phyloP scores from a whole-genome alignment of 2,113 vertebrate species.

The Equus quagga region DNA sequence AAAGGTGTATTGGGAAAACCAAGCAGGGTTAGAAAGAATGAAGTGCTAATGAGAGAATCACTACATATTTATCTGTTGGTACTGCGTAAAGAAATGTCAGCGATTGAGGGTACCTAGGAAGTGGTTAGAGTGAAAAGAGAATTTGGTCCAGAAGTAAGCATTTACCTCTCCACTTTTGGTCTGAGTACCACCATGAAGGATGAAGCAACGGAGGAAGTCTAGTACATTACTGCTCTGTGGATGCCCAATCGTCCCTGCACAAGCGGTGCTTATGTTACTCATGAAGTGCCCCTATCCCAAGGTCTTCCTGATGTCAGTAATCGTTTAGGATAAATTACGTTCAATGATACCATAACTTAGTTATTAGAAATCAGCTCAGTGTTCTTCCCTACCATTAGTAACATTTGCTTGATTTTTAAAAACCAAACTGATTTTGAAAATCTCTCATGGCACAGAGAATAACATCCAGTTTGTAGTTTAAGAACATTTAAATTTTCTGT shows the following conservation, averaged over 20 bases:
- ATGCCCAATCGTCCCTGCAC: not conserved
- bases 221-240: not conserved
- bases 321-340: not conserved
- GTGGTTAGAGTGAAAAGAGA: not conserved
- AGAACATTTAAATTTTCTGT: not conserved
- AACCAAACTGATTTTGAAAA: conserved; percentile 21
- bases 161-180: not conserved
- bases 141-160: not conserved
- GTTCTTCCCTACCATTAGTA: not conserved
- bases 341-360: not conserved
- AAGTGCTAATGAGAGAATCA: not conserved
- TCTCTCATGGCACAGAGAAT: not conserved
- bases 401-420: conserved; percentile 36
- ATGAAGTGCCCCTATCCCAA: not conserved
- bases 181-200: not conserved
- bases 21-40: not conserved
- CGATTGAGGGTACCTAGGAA: not conserved
- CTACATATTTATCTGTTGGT: not conserved
- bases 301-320: not conserved
- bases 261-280: not conserved
- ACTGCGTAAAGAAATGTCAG: not conserved
- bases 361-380: not conserved
- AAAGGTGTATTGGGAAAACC: not conserved
- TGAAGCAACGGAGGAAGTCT: not conserved
- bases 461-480: not conserved